phyloP scores from a whole-genome alignment of 2,888 invertebrate species.

The Nomada ruficornis region DNA sequence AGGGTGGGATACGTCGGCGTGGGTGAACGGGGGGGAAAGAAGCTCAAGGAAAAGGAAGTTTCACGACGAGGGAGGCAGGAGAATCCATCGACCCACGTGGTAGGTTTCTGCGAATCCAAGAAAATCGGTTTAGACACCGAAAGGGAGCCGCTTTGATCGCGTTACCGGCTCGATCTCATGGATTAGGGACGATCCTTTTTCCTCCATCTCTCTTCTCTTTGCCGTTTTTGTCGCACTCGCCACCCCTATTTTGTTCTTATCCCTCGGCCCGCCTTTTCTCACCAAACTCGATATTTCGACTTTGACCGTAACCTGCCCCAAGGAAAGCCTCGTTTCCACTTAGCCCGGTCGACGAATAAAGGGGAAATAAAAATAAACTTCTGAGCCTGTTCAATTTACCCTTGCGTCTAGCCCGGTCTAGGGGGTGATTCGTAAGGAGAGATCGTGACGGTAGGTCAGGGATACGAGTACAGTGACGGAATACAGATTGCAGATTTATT shows the following conservation, averaged over 20 bases:
- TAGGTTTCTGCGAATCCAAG: slow-evolving; percentile 68
- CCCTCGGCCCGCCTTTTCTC: slow-evolving; percentile 51
- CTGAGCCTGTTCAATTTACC: slow-evolving; percentile 30
- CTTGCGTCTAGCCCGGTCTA: not conserved
- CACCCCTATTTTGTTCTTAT: slow-evolving; percentile 50
- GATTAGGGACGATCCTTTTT: slow-evolving; percentile 72
- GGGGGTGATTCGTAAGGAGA: not conserved
- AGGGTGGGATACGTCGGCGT: not conserved
- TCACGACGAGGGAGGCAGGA: slow-evolving; percentile 36
- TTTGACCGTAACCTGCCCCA: slow-evolving; percentile 63
- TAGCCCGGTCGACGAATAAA: slow-evolving; percentile 1
- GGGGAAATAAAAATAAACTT: slow-evolving; percentile 38
- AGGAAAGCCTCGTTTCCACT: slow-evolving; percentile 41
- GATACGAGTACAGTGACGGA: not conserved
- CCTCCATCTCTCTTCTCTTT: slow-evolving; percentile 19
- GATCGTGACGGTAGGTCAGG: not conserved
- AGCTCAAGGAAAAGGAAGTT: slow-evolving; percentile 4
- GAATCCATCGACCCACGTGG: slow-evolving; percentile 63
- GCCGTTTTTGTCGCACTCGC: slow-evolving; percentile 42
- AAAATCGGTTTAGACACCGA: slow-evolving; percentile 77
- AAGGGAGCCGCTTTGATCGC: slow-evolving; percentile 75
- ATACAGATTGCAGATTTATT: not conserved
- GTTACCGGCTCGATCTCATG: slow-evolving; percentile 76
- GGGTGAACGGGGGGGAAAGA: not conserved
- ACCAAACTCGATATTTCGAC: slow-evolving; percentile 69